Base-by-base conservation (phyloP, 2,888 invertebrate genomes). In the Dromius quadrimaculatus region DNA sequence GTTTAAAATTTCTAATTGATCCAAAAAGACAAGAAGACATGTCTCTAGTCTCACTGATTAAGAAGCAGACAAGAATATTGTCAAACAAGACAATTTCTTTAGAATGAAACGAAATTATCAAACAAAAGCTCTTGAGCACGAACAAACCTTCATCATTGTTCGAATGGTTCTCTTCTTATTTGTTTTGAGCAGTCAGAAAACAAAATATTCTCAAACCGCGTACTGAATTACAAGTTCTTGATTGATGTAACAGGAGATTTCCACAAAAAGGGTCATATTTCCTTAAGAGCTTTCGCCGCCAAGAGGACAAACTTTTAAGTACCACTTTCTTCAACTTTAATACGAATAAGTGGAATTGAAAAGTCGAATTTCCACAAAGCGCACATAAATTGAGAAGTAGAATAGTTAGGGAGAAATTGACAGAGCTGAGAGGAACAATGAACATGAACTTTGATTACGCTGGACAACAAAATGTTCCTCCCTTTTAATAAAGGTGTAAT, bases 321-420 rank as follows among this genome's bases (percentile, higher is more conserved):
- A 50, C 50, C 70, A 70, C 70, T 70, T 68, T 68, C 68, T 68
- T 68, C 68, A 68, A 68, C 68, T 68, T 70, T 70, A 70, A 70
- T 70, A 70, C 62, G 62, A 61, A 69, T 69, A 61, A 69, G 69
- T 70, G 70, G 62, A 70, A 70, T 70, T 70, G 70, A 70, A 70
- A 70, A 70, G 70, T 70, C 70, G 61, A 38, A 70, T 70, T 62
- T 50, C 34, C 34, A 47, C 62, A 70, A 62, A 62, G 62, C 61
- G 47, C 61, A 69, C 65, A n/a, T 34, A 34, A 13, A 38, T 38
- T 38, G 38, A 38, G 1, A 11, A 1, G 11, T 34, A 34, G n/a
- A 38, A 47, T 2, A 8, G 9, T 38, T 11, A 2, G 8, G 1
- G 15, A 41, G 41, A 41, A 41, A 54, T 54, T 13, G 50, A 28